Evolutionary conservation across 2,113 vertebrate species (phyloP).

Genomic region (Octodon degus): DNA sequence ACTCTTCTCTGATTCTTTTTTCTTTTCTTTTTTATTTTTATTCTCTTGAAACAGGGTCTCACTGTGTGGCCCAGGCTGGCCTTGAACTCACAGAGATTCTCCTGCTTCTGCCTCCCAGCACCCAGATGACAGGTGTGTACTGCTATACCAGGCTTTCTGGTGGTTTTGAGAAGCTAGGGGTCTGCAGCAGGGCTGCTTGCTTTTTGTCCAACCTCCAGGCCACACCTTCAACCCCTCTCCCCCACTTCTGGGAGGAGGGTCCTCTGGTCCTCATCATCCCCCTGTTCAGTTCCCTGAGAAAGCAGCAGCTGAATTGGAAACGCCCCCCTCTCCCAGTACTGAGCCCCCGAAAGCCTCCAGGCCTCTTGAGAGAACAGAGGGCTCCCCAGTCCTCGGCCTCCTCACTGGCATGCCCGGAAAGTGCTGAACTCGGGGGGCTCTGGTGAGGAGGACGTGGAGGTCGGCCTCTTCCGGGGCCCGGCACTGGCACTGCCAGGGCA

Average conservation of each 20-base stretch:
- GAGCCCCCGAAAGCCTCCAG: not conserved
- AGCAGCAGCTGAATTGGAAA: not conserved
- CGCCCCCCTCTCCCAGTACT: not conserved
- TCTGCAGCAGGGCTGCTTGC: not conserved
- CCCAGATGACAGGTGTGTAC: not conserved
- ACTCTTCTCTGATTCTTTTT: not conserved
- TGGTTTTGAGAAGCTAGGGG: not conserved
- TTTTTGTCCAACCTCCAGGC: not conserved
- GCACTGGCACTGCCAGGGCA: not conserved
- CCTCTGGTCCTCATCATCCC: not conserved
- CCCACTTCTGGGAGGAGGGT: not conserved
- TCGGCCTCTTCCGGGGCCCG: constrained; percentile 57
- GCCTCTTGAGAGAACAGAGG: not conserved
- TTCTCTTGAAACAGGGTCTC: not conserved
- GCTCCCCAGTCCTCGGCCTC: not conserved
- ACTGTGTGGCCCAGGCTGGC: not conserved
- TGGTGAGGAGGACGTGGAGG: constrained; percentile 59
- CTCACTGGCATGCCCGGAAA: constrained; percentile 73
- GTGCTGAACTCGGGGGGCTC: constrained; percentile 78
- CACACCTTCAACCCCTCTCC: not conserved
- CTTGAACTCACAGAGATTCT: not conserved
- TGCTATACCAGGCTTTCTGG: not conserved
- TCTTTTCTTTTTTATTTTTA: not conserved
- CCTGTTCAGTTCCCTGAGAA: constrained; percentile 46
- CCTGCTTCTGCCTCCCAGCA: not conserved